Base-by-base conservation (phyloP, 1,140 invertebrate genomes). In the Orchestia grillus region DNA sequence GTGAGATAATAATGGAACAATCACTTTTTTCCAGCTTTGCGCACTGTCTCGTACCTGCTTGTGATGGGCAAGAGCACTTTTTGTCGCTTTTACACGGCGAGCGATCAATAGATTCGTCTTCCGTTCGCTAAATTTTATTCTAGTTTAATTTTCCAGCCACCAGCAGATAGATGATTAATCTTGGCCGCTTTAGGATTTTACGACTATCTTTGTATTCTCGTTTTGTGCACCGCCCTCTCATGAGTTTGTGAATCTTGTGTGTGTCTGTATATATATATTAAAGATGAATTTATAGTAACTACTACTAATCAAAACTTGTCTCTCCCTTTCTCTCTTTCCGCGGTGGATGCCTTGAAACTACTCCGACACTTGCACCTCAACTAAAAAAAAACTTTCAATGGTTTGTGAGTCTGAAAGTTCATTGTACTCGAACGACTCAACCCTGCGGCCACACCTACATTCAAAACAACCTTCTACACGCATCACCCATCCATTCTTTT, bases 281-380 rank as follows among this genome's bases (percentile, higher is more conserved):
- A 16, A 41, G 15, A 90, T 90, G n/a, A 41, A 90, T 44, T 90
- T 44, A 42, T 47, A 45, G 92, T 94, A 94, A 94, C 92, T 94
- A 94, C 44, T 94, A 47, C 92, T 94, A 94, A 94, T 94, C 92
- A 94, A 45, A 91, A 94, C 95, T 91, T 96, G 96, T 96, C 95
- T 97, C 96, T 96, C 96, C 91, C 96, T 96, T 94, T 96, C 95
- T 96, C 96, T 97, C 62, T 97, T 96, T 90, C 96, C 96, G 57
- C 96, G 96, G 87, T 96, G 96, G 96, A 96, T 96, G 96, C 96
- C 96, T 96, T 96, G 96, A 94, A 11, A 45, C 92, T 44, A 94
- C 92, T 94, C 36, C 92, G 95, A 96, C 96, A 96, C 96, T 94
- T 90, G 96, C 96, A 91, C 96, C 96, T 96, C 96, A 96, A 96